Evolutionary conservation across 2,888 invertebrate genomes (phyloP).

Genomic region (Rhodophaea formosa): DNA sequence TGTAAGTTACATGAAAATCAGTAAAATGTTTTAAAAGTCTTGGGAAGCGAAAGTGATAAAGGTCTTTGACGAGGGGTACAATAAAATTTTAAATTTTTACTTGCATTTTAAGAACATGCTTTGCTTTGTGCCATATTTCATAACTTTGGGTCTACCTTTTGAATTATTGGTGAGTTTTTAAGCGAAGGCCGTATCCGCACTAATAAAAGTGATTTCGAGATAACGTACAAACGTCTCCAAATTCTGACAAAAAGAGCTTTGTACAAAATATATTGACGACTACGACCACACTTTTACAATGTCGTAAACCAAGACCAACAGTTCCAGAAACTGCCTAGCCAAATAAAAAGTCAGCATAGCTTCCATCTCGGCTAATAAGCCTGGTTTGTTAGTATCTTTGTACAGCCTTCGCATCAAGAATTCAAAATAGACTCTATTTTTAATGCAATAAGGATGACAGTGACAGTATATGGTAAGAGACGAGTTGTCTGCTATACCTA

Average conservation of each 20-base stretch:
- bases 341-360: slow-evolving; percentile 1
- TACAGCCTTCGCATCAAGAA: background rate
- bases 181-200: too few relatives aligned
- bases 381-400: background rate
- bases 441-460: background rate
- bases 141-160: too few relatives aligned
- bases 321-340: background rate
- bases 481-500: background rate
- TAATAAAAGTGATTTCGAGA: too few relatives aligned
- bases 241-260: background rate
- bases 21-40: too few relatives aligned
- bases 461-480: background rate
- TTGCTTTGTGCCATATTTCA: too few relatives aligned
- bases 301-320: background rate
- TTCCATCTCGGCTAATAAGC: slow-evolving; percentile 1
- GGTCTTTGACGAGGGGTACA: too few relatives aligned
- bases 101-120: too few relatives aligned
- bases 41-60: too few relatives aligned
- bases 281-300: background rate
- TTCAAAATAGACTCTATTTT: background rate
- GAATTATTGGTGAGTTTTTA: too few relatives aligned
- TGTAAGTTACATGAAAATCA: too few relatives aligned
- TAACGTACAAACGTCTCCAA: too few relatives aligned
- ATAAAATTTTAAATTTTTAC: too few relatives aligned
- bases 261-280: background rate